Conservation (phyloP, 2,113 vertebrate species). For the Isurus oxyrinchus region DNA sequence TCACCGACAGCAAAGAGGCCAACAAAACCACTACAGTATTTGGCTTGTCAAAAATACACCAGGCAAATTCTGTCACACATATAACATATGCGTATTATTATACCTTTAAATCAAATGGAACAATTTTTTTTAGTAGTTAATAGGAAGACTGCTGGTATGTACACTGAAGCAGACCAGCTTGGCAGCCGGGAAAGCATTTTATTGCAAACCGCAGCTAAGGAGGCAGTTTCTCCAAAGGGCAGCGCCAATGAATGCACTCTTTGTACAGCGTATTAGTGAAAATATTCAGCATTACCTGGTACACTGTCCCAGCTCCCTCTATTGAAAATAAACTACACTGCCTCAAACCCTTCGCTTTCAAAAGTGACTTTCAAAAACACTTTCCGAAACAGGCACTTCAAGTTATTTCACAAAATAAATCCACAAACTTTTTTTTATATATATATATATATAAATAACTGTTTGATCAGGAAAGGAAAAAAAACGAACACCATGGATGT, state of each 20-base stretch:
- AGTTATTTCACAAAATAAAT: conserved; percentile 37
- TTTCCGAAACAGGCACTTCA: conserved; percentile 33
- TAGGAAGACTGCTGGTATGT: conserved; percentile 26
- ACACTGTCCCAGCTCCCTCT: conserved; percentile 35
- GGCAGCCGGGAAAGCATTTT: conserved; percentile 33
- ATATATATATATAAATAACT: background rate
- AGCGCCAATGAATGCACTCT: conserved; percentile 32
- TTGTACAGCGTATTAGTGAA: conserved; percentile 34
- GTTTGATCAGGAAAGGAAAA: conserved; percentile 18
- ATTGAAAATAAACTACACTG: conserved; percentile 36
- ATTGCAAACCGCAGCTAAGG: conserved; percentile 38
- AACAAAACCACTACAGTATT: conserved; percentile 23
- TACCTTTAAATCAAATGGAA: conserved; percentile 31
- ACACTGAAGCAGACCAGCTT: conserved; percentile 12
- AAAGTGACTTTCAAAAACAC: conserved; percentile 37
- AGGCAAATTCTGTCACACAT: conserved; percentile 14
- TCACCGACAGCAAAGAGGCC: background rate
- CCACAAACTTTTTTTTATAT: background rate
- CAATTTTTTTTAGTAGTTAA: conserved; percentile 31
- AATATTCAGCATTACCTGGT: conserved; percentile 36
- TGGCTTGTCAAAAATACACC: conserved; percentile 18
- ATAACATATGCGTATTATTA: conserved; percentile 30
- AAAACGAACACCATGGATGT: background rate
- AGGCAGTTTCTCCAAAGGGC: conserved; percentile 35
- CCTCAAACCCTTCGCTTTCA: conserved; percentile 34